Base-by-base conservation (phyloP, 2,113 vertebrate genomes). In the Lota lota region DNA sequence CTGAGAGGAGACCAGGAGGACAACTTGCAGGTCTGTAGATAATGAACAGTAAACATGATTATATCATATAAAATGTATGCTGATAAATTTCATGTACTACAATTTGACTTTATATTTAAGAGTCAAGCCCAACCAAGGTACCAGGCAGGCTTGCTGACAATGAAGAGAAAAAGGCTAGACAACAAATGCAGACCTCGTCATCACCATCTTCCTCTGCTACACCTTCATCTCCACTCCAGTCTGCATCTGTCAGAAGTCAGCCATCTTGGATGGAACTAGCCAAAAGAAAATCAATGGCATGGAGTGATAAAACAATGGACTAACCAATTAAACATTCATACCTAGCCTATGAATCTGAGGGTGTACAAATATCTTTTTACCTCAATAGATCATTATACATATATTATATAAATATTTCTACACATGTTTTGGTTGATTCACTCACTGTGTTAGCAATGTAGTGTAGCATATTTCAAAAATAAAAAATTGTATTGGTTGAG, bases 241-340 rank as follows among this genome's bases (percentile, higher is more conserved):
- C 89, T 75, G 80, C 73, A 5, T 78, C 89, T 51, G 91, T 90
- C 28, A 65, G 83, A 0, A 83, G 87, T 19, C 93, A 98, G 80
- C 97, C 97, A 0, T 95, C 88, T 0, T 99, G 97, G 97, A 96
- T 99, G 96, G 97, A 98, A 74, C 89, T 99, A 64, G 97, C 97
- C 60, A 98, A 97, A 85, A 97, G 97, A 82, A 99, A 99, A 81
- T 95, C 97, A 0, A 94, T 97, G 90, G 97, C 97, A 21, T 99
- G 97, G 97, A 99, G 92, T 57, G 96, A 97, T 76, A 99, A 95
- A 92, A 79, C 87, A 50, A 89, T 90, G 92, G 89, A 93, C 76
- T 93, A 59, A 91, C 40, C 63, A 19, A 64, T n/a, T 56, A 47
- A 21, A 21, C 10, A 17, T 36, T 15, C 22, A 17, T 11, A 63